Base-by-base conservation (phyloP, 1,140 invertebrate species). In the Pomacea maculata region DNA sequence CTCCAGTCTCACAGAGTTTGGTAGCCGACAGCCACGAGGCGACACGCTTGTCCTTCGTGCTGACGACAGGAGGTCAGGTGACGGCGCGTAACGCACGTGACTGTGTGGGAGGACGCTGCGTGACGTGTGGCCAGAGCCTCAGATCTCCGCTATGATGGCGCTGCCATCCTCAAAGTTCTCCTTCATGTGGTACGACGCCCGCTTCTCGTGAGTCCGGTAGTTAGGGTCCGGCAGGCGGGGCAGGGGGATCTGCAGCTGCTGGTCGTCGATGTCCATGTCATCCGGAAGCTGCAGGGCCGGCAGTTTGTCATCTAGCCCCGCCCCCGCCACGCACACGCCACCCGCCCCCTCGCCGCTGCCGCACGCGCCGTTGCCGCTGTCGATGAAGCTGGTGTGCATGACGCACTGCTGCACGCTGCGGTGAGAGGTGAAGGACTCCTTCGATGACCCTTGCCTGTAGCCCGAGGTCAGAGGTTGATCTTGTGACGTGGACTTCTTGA, bases 401-500 rank as follows among this genome's bases (percentile, higher is more conserved):
- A 75, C 67, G 34, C 72, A 82, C 73, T 77, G 78, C 65, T 70
- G 67, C 45, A 29, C 54, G 67, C 81, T 75, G 72, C 81, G 63
- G 64, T 73, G 73, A 10, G 81, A 78, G 55, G 72, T 75, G 77
- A 82, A 79, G 52, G 81, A 82, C 34, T 82, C 78, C 54, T 78
- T 78, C n/a, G 81, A 82, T 21, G 74, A 67, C 34, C 74, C 77
- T 52, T 82, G 81, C 65, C 78, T 75, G 29, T 82, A 72, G 68
- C 75, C 68, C 54, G 75, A 72, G 29, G 83, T 73, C 57, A 84
- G 74, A 1, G 81, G 83, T 71, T 84, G 83, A 63, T 82, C 81
- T 76, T 84, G 83, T 19, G 83, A 84, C 45, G 77, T 61, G 21
- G 83, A 84, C 64, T 84, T 84, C 64, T 82, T 82, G 57, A 84